Evolutionary conservation across 1,140 invertebrate genomes (phyloP), one percentile per base, ranked within the genome.

Genomic region (Leptinotarsa defecta): DNA sequence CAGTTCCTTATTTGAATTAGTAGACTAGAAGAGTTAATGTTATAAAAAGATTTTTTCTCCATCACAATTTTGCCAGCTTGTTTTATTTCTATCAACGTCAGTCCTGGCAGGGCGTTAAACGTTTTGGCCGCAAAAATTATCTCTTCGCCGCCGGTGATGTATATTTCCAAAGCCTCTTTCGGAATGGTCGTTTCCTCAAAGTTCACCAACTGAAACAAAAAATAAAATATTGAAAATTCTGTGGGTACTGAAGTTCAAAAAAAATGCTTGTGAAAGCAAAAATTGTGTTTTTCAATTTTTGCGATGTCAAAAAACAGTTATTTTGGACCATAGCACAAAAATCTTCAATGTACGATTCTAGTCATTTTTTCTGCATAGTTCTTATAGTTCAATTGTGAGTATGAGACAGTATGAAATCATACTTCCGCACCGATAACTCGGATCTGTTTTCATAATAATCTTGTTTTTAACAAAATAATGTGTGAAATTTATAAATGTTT

Each of bases 121-220:
- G 86, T 84, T 75, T 86, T 84, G 1, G 87, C 77, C 48, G 88
- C 86, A 75, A 93, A 89, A 57, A 86, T 85, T 24, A 93, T 78
- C 43, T 88, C 87, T 43, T 88, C 85, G 13, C 89, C 90, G 17
- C 89, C 89, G 4, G 83, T 86, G 2, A 93, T 85, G 20, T 89
- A 88, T 24, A 93, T 84, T 84, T 88, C 89, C 84, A 86, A 87
- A 78, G 86, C 85, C 76, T 88, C 86, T 52, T 86, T 83, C 71
- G 87, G 88, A 81, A 88, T 86, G 75, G 88, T 87, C 22, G 88
- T 88, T 78, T 86, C 83, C 49, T 83, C 82, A n/a, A 91, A 79
- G 70, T 88, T 86, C 24, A 90, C 82, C 48, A 86, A 86, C 90
- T 91, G 86, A 22, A 86, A 86, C 73, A 69, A 76, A 76, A 78